Conservation (phyloP, 1,140 invertebrate species). For the Agrypnia vestita region DNA sequence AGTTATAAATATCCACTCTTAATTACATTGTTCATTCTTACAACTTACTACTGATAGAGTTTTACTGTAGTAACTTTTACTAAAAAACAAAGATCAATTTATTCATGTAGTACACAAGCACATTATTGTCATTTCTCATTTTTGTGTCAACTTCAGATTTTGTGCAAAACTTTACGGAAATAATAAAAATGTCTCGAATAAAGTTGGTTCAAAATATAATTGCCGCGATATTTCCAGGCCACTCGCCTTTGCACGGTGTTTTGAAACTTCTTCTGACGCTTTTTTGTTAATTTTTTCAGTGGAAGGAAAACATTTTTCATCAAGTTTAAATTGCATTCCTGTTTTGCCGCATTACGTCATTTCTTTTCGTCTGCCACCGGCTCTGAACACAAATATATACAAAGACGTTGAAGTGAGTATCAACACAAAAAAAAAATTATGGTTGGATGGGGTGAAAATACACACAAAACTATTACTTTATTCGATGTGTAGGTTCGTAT, state of each 20-base stretch:
- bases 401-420: slow-evolving; percentile 30
- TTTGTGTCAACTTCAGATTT: too few species aligned
- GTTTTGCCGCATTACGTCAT: slow-evolving; percentile 59
- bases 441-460: background rate
- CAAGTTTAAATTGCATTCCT: slow-evolving; percentile 61
- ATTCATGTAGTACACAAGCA: background rate
- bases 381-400: slow-evolving; percentile 33
- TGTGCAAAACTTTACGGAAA: background rate
- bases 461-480: too few species aligned
- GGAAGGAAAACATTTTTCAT: slow-evolving; percentile 61
- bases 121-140: too few species aligned
- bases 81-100: background rate
- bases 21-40: too few species aligned
- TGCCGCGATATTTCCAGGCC: slow-evolving; percentile 53
- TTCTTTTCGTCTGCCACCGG: slow-evolving; percentile 46
- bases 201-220: slow-evolving; percentile 56
- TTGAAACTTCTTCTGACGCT: slow-evolving; percentile 53
- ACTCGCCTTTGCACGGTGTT: slow-evolving; percentile 49
- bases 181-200: slow-evolving; percentile 54
- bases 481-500: too few species aligned
- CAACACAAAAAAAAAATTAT: slow-evolving; percentile 43
- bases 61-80: too few species aligned
- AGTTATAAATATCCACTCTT: too few species aligned
- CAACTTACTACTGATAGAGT: too few species aligned
- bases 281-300: slow-evolving; percentile 53